phyloP scores from a whole-genome alignment of 2,797 vertebrate species.

The Aphelocoma californica region DNA sequence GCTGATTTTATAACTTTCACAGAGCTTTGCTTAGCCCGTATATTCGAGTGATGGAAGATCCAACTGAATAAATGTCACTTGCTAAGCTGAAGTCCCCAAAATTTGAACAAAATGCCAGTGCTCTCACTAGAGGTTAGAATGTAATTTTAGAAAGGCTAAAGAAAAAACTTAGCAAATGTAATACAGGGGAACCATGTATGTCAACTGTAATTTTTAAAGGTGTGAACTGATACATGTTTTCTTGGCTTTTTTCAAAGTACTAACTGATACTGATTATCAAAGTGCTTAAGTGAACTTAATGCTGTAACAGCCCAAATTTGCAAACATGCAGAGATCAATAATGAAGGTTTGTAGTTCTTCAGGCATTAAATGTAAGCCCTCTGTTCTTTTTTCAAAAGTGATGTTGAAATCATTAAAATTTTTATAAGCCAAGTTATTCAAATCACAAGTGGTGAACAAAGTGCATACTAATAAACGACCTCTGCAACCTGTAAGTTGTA shows the following conservation, averaged over 20 bases:
- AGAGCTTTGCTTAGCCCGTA: neutral
- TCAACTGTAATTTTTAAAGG: neutral
- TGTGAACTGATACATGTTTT: neutral
- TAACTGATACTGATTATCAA: neutral
- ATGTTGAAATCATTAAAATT: neutral
- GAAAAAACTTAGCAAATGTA: neutral
- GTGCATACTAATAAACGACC: neutral
- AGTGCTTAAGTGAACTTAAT: neutral
- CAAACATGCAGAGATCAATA: neutral
- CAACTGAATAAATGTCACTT: neutral
- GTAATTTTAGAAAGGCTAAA: neutral
- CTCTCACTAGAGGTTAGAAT: neutral
- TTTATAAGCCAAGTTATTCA: neutral
- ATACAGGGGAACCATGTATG: neutral
- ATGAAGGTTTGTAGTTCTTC: neutral
- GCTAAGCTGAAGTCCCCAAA: neutral
- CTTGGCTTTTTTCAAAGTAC: neutral
- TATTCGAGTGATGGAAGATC: neutral
- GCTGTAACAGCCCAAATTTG: neutral
- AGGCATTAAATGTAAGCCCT: neutral
- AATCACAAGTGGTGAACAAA: neutral
- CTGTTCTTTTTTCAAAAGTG: neutral
- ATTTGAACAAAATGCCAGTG: neutral
- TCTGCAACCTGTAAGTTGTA: neutral
- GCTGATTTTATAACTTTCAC: neutral